Evolutionary conservation across 2,113 vertebrate species (phyloP), one percentile per base, ranked within the genome.

Genomic region (Cricetomys ansorgei): DNA sequence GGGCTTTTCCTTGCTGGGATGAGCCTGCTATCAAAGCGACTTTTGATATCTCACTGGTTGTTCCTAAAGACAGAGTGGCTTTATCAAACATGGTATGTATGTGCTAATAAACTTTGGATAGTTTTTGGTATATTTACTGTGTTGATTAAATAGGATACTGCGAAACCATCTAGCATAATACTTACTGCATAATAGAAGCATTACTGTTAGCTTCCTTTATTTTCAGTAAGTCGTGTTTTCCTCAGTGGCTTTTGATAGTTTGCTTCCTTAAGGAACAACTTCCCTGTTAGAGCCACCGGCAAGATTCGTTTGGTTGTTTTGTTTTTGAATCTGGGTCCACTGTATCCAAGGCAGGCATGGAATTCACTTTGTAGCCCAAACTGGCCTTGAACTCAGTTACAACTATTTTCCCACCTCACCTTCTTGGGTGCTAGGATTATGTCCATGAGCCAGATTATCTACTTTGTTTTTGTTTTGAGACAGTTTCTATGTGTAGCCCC

Each of bases 1-100:
- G 99, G 98, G 99, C 99, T 97, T 99, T 99, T 98, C 99, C 99
- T 95, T 99, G 99, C 98, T 99, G 99, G 99, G 99, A 99, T 55
- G 99, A 99, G 95, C 99, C 99, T 86, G 99, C 99, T 45, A 99
- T 99, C 96, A 99, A 99, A 99, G 99, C 99, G 97, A 99, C 99
- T 13, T 99, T 99, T 98, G 99, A 99, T 98, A 99, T 99, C 97
- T 98, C 99, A 40, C 98, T 99, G 98, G 99, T 99, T 95, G 99
- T 99, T 98, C 99, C 99, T 97, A 99, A 99, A 98, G 99, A 99
- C 98, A 98, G 99, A 97, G 99, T 99, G 93, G 99, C 99, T 98
- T 99, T 99, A 99, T 99, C 99, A 97, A 99, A 99, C 98, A 99
- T 99, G 99, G 99, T 99, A 98, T 92, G 99, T 99, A 97, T 96